phyloP scores from a whole-genome alignment of 64 coral and sea anemone species.

The Stichodactyla helianthus region DNA sequence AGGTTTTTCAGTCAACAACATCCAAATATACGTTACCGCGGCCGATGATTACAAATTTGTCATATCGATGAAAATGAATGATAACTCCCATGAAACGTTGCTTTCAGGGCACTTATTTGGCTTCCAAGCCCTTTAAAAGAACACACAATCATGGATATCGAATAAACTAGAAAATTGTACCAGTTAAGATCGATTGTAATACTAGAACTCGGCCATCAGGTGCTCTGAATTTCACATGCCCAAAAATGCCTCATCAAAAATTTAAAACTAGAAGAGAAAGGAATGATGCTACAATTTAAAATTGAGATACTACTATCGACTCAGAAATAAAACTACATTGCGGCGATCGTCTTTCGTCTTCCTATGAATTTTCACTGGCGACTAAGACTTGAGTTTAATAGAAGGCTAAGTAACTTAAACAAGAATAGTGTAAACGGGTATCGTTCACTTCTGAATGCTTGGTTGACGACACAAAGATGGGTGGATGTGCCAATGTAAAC shows the following conservation, averaged over 20 bases:
- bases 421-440: neutral
- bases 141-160: neutral
- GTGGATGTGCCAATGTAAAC: neutral
- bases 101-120: neutral
- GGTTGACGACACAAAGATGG: slow-evolving; percentile 15
- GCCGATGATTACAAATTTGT: slow-evolving; percentile 18
- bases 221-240: neutral
- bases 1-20: slow-evolving; percentile 9
- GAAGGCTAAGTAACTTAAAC: neutral
- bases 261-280: slow-evolving; percentile 22
- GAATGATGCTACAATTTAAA: slow-evolving; percentile 23
- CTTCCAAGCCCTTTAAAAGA: neutral
- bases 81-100: slow-evolving; percentile 2
- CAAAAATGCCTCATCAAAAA: slow-evolving; percentile 34
- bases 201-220: neutral
- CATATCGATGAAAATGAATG: slow-evolving; percentile 16
- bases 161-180: neutral
- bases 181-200: neutral
- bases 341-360: neutral
- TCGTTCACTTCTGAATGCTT: slow-evolving; percentile 2
- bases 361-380: neutral
- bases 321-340: neutral
- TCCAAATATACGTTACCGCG: slow-evolving; percentile 3
- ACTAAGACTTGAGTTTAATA: neutral
- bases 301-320: slow-evolving; percentile 10